Evolutionary conservation across 2,888 invertebrate species (phyloP).

Genomic region (Pilophorus perplexus): DNA sequence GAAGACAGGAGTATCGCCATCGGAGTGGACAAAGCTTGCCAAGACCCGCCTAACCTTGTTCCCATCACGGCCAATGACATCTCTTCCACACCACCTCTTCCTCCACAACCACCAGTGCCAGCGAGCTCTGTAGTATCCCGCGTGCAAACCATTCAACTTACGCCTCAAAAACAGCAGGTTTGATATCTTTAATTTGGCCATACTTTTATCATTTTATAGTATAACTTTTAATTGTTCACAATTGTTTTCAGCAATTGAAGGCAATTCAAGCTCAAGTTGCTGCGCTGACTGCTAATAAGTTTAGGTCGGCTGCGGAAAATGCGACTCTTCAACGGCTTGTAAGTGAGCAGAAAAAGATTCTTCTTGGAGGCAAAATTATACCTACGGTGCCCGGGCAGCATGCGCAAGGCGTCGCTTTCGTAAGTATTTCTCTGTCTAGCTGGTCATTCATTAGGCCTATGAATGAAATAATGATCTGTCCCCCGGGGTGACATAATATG

Average conservation of each 20-base stretch:
- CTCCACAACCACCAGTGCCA: constrained; percentile 50
- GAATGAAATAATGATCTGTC: too few relatives aligned
- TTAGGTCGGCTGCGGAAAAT: constrained; percentile 58
- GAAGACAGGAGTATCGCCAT: constrained; percentile 45
- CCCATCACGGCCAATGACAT: constrained; percentile 47
- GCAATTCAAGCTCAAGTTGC: constrained; percentile 69
- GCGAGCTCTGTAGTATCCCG: constrained; percentile 59
- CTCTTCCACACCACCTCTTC: neutral
- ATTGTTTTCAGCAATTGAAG: constrained; percentile 56
- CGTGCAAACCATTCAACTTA: constrained; percentile 70
- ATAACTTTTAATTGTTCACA: neutral
- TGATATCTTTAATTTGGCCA: too few relatives aligned
- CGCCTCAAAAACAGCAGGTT: constrained; percentile 70
- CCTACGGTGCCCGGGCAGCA: constrained; percentile 57
- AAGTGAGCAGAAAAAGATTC: constrained; percentile 68
- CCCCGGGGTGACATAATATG: too few relatives aligned
- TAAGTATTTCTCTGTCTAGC: constrained; percentile 49
- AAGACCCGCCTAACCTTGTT: constrained; percentile 48
- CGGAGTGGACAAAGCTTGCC: constrained; percentile 39
- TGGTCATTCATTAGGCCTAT: too few relatives aligned
- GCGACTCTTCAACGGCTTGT: constrained; percentile 60
- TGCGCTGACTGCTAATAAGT: constrained; percentile 58
- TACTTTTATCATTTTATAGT: neutral
- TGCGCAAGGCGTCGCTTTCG: constrained; percentile 52
- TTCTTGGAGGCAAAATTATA: constrained; percentile 68